phyloP scores from a whole-genome alignment of 2,888 invertebrate genomes.

The Hyposoter dolosus region DNA sequence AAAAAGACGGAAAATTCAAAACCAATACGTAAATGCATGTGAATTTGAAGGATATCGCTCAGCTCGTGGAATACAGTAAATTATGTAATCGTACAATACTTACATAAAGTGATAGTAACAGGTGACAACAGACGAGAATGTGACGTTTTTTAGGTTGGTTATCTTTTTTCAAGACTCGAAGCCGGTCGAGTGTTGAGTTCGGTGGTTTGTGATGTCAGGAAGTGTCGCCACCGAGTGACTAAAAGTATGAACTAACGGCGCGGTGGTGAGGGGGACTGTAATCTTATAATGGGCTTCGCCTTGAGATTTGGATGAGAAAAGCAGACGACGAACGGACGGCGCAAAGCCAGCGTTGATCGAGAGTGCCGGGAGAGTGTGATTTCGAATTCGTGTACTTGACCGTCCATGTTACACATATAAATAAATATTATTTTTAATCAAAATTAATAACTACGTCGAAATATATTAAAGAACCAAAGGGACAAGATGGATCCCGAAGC shows the following conservation, averaged over 20 bases:
- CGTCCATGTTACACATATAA: slow-evolving; percentile 7
- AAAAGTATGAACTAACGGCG: neutral
- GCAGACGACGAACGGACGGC: slow-evolving; percentile 77
- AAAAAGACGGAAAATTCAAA: neutral
- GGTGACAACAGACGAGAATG: neutral
- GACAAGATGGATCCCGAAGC: slow-evolving; percentile 96
- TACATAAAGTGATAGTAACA: neutral
- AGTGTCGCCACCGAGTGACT: slow-evolving; percentile 45
- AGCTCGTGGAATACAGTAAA: neutral
- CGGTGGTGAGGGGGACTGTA: slow-evolving; percentile 28
- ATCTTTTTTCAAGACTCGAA: neutral
- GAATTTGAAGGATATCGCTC: neutral
- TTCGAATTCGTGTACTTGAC: slow-evolving; percentile 60
- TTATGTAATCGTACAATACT: neutral
- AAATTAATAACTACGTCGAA: neutral
- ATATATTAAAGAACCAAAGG: slow-evolving; percentile 35
- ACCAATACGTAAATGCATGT: neutral
- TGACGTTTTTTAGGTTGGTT: neutral
- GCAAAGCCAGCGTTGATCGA: slow-evolving; percentile 76
- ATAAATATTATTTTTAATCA: slow-evolving; percentile 5
- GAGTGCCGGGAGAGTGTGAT: slow-evolving; percentile 72
- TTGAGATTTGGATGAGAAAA: slow-evolving; percentile 61
- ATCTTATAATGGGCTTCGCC: slow-evolving; percentile 61
- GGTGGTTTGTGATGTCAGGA: neutral
- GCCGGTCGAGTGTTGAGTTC: neutral